Base-by-base conservation (phyloP, 2,797 vertebrate species). In the Gymnopithys bicolor region DNA sequence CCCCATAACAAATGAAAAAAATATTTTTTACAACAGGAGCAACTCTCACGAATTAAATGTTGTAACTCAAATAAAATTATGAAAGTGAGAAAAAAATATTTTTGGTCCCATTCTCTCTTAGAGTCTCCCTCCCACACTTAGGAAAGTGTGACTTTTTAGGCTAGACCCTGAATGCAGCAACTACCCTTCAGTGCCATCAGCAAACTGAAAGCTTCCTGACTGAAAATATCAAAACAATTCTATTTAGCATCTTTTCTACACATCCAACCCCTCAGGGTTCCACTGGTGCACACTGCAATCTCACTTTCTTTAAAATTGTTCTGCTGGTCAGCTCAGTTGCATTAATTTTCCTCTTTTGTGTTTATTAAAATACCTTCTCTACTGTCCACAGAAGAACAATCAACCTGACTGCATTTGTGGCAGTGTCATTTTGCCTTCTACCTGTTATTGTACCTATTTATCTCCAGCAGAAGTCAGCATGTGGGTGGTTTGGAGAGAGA, bases 401-500 rank as follows among this genome's bases (percentile, higher is more conserved):
- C 77, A 93, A 52, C 45, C 33, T 77, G 79, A 32, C 35, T 73
- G 48, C 41, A 70, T 79, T 48, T 59, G 69, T 80, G 67, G 56
- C 56, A 49, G 74, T 90, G 83, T 60, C 53, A 37, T 89, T 95
- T 90, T 93, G 46, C 66, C 67, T 87, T 89, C 84, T 89, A 71
- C 66, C 76, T 90, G 55, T 87, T 92, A 73, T 89, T 89, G 56
- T 80, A 51, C 67, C 56, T 89, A 60, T 90, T 94, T 86, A 52
- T 93, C 78, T 96, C 75, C 63, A 71, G 62, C 32, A 87, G 63
- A 41, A 93, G 79, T 49, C 91, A 79, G 82, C 69, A 84, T 33
- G 87, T 93, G 96, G 92, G 95, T 90, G 85, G 95, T 93, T 96
- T 90, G 27, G 62, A 94, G 52, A 79, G 76, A 93, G 83, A 87